Evolutionary conservation across 1,140 invertebrate genomes (phyloP), one percentile per base, ranked within the genome.

Genomic region (Drosophila biarmipes): DNA sequence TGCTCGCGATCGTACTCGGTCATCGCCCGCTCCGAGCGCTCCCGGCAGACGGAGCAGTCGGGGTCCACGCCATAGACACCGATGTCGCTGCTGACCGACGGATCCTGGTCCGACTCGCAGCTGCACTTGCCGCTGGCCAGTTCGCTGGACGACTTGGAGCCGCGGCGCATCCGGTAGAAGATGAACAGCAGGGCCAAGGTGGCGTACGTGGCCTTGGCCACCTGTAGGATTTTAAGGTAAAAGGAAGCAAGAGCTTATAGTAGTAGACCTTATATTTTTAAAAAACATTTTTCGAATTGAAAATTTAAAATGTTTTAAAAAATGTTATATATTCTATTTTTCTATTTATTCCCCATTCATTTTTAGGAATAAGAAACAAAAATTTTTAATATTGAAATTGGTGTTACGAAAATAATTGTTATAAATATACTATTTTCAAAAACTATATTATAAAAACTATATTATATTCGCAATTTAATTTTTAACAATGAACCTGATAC

Each of bases 181-280:
- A 90, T 11, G 52, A 75, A 90, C 15, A 90, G 24, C 37, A 90
- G 42, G 2, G 87, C 87, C 19, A 90, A 29, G 2, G 86, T 80
- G 15, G 66, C 86, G 49, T 90, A 90, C 1, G 86, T 90, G 7
- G 69, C 87, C 52, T 90, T 90, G 10, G 86, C 86, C 19, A 90
- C 86, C 86, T 90, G 49, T 7, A 15, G 3, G 15, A 45, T 12
- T 8, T 31, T 2, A n/a, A 15, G n/a, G n/a, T n/a, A 0, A n/a
- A n/a, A n/a, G n/a, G n/a, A n/a, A n/a, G n/a, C n/a, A n/a, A n/a
- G n/a, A n/a, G n/a, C n/a, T n/a, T n/a, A n/a, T n/a, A n/a, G n/a
- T n/a, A n/a, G n/a, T n/a, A n/a, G n/a, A n/a, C n/a, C n/a, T n/a
- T n/a, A n/a, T n/a, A n/a, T n/a, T n/a, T n/a, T n/a, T n/a, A n/a